Evolutionary conservation across 2,888 invertebrate genomes (phyloP), one percentile per base, ranked within the genome.

Genomic region (Diachrysia chrysitis): DNA sequence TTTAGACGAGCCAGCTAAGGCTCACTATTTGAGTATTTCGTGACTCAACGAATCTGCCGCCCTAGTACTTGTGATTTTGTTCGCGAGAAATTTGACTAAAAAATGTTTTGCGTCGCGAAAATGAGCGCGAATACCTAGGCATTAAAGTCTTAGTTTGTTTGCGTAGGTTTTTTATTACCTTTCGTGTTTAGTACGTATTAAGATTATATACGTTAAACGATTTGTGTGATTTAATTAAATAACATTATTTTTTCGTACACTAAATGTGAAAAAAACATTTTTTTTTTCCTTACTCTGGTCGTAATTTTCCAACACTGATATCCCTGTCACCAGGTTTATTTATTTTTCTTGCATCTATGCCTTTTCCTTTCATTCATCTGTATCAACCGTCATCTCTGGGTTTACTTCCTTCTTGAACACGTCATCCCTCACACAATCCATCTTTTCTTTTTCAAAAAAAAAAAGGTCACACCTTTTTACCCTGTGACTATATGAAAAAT

Each of bases 1-100:
- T 81, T 79, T 48, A 76, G 75, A 83, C 68, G 83, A 81, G 75
- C 57, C 78, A 66, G 63, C 68, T 51, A 46, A 46, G 55, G 65
- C 79, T 59, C 60, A 79, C 74, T 69, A 71, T 80, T 78, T 65
- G 77, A 82, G 82, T 71, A 83, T 76, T 60, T 57, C 62, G 63
- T 81, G 83, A 81, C 79, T 79, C 72, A 51, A 55, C 79, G 53
- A 46, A 55, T 79, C 68, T 69, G 53, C 63, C 68, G 56, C 60
- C 37, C 23, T 68, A 72, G 69, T 71, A 79, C 82, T 81, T 76
- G 65, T 58, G 76, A 79, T 81, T 78, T 81, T 69, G 66, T 51
- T 68, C 53, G 63, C 58, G 37, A 58, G 23, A 59, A 65, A 53
- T 66, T 69, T 74, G 9, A 58, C 66, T 69, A 66, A 69, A 77